Base-by-base conservation (phyloP, 2,888 invertebrate species). In the Drosophila imparisetae region DNA sequence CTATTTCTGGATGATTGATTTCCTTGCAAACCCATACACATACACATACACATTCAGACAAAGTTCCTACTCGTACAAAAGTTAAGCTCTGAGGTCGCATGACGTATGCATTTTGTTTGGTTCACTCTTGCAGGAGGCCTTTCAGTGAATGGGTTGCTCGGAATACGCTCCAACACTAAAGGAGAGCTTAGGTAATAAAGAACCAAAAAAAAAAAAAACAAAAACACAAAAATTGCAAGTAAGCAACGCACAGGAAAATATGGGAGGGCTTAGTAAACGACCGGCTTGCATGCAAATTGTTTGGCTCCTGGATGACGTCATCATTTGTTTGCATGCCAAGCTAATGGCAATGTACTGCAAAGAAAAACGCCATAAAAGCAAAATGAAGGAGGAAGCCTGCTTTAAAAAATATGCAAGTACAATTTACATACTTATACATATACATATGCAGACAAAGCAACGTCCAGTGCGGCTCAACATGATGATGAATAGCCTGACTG, bases 1-100 rank as follows among this genome's bases (percentile, higher is more conserved):
- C 84, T 85, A 89, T 85, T 85, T 85, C 87, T 70, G 83, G 77
- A 90, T 90, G 90, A 85, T 85, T 89, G 90, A 89, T 85, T 85
- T 89, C 70, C 71, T 78, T 69, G 74, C 49, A 80, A 60, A 66
- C 30, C 53, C 18, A 57, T 6, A 70, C 18, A 60, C 49, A 60
- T 21, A 64, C 60, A 53, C 34, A 79, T 27, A 66, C 45, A 63
- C 15, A 63, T 5, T 42, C 62, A 48, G 54, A 75, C 67, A 69
- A 70, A 83, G 61, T 70, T 78, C 57, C 34, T 72, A 72, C 68
- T 42, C 49, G 52, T 65, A 40, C 48, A 57, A 59, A 73, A 83
- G 68, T 72, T 32, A 38, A 58, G 72, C 55, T 50, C 21, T 24
- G 48, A 45, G 61, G 13, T 45, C 42, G 74, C 81, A 84, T 89